Percentiles rank a stretch among this genome's conserved stretches.
Conservation (phyloP, 1,140 invertebrate genomes). For the Wiebesia pumilae region DNA sequence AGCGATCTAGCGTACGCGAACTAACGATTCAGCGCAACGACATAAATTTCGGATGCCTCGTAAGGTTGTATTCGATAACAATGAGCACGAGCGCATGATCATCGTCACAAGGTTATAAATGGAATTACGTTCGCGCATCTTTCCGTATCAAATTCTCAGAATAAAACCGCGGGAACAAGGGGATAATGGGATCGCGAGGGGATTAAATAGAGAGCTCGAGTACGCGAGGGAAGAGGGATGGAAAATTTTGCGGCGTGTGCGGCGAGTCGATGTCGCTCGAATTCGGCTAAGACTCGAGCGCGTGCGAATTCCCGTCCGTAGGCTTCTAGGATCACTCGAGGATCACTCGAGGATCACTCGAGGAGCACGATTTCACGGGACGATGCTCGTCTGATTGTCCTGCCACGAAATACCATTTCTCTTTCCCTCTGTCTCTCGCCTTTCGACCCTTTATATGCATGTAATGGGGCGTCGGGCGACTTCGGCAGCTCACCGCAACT, state of each 20-base stretch:
- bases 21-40: no score
- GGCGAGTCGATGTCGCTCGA: background rate
- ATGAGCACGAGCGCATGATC: background rate
- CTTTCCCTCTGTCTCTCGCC: background rate
- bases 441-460: slow-evolving; percentile 56
- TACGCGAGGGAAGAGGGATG: background rate
- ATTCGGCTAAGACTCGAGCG: background rate
- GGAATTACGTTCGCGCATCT: background rate
- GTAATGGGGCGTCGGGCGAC: slow-evolving; percentile 34
- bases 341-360: slow-evolving; percentile 44
- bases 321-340: slow-evolving; percentile 52
- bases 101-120: background rate
- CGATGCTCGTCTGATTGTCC: slow-evolving; percentile 67
- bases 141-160: background rate
- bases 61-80: background rate
- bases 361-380: slow-evolving; percentile 70
- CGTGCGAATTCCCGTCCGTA: background rate
- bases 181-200: background rate
- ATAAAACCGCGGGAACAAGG: background rate
- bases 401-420: slow-evolving; percentile 60
- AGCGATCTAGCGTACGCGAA: no score
- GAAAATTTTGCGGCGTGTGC: slow-evolving; percentile 17
- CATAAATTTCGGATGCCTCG: background rate
- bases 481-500: background rate
- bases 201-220: background rate